Percentiles rank a stretch among this genome's conserved stretches.
These are phyloP conservation scores for Venustoraphidia nigricollis DNA, from an alignment of 2,888 invertebrate genomes.

Conservation along the genomic window DNA sequence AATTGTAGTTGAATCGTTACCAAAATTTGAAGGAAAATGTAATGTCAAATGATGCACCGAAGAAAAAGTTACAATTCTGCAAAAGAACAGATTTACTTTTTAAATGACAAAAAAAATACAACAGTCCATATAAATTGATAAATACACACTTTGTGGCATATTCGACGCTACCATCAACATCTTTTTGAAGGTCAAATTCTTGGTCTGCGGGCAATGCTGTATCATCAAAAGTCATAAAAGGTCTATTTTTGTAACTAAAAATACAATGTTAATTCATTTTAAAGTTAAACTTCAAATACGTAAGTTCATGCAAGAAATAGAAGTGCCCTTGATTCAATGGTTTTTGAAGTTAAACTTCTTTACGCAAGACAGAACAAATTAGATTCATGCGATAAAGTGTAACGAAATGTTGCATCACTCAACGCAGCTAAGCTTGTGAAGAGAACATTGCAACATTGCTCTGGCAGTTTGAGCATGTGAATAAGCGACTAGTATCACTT, in stretches of 20 bases:
- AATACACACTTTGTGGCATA: slow-evolving; percentile 73
- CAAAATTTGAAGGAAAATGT: slow-evolving; percentile 82
- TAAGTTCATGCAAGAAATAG: not conserved
- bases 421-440: no score
- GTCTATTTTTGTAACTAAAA: slow-evolving; percentile 79
- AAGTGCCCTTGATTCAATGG: not conserved
- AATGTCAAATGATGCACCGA: slow-evolving; percentile 78
- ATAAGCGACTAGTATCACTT: no score
- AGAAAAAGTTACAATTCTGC: slow-evolving; percentile 82
- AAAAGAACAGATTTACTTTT: slow-evolving; percentile 20
- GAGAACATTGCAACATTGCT: no score
- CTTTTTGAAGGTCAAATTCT: slow-evolving; percentile 72
- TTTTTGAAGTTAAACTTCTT: no score
- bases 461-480: no score
- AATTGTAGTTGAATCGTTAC: slow-evolving; percentile 67
- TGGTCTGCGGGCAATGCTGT: slow-evolving; percentile 60
- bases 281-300: not conserved
- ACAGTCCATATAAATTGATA: slow-evolving; percentile 1
- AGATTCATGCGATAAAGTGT: no score
- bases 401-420: no score
- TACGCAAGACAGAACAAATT: no score
- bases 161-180: slow-evolving; percentile 65
- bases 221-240: slow-evolving; percentile 92
- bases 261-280: slow-evolving; percentile 7
- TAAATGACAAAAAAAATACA: slow-evolving; percentile 6